Conservation (phyloP, 2,113 vertebrate species). For the Antechinus flavipes region DNA sequence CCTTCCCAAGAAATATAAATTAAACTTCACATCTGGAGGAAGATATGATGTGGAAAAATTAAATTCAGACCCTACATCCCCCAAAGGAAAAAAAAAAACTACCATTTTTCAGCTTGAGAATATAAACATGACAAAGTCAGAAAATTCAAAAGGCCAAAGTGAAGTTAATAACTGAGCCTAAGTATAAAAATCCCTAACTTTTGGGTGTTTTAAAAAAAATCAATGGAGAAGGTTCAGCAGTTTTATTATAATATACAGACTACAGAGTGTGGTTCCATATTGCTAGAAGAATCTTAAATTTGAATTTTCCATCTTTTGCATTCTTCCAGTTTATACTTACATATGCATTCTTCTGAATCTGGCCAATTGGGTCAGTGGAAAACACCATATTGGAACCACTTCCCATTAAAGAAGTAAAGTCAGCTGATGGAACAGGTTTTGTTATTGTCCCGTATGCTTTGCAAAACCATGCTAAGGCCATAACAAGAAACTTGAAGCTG, state of each 20-base stretch:
- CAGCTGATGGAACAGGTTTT: not conserved
- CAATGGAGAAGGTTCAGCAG: not conserved
- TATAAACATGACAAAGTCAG: not conserved
- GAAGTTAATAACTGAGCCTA: not conserved
- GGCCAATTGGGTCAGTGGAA: not conserved
- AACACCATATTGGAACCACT: not conserved
- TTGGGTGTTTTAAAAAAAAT: not conserved
- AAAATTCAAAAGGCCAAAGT: not conserved
- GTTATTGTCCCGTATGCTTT: not conserved
- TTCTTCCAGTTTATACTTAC: not conserved
- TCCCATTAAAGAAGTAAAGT: not conserved
- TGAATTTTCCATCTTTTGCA: not conserved
- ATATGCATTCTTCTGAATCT: not conserved
- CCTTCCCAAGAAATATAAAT: not conserved
- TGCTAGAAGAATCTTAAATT: not conserved
- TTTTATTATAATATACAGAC: not conserved
- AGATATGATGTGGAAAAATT: not conserved
- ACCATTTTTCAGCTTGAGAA: not conserved
- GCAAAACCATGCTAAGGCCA: not conserved
- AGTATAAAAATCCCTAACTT: not conserved
- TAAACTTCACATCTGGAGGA: not conserved
- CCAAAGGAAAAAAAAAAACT: not conserved
- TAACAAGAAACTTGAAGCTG: conserved; percentile 5
- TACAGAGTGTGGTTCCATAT: not conserved
- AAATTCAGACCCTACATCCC: not conserved